phyloP scores from a whole-genome alignment of 2,797 vertebrate species.

The Mustela erminea region DNA sequence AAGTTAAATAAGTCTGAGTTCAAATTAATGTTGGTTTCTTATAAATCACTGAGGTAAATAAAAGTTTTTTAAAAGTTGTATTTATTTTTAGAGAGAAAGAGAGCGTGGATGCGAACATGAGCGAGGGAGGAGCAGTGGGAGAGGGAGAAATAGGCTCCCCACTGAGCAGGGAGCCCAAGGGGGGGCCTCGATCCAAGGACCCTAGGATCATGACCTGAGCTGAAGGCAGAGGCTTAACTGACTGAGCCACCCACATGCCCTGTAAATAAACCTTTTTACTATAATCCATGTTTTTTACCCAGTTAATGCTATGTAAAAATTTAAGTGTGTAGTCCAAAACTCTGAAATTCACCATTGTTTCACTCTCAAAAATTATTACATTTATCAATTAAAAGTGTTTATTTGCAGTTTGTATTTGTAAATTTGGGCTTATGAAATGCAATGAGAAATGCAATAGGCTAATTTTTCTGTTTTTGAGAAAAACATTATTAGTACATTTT shows the following conservation, averaged over 20 bases:
- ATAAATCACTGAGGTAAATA: not conserved
- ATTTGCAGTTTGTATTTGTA: not conserved
- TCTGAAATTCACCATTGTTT: not conserved
- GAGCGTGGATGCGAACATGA: too few relatives aligned
- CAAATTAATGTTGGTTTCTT: slow-evolving; percentile 10
- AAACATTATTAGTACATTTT: not conserved
- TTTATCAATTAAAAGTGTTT: slow-evolving; percentile 24
- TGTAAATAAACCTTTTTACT: not conserved
- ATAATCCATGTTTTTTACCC: not conserved
- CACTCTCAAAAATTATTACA: not conserved
- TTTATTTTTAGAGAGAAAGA: too few relatives aligned
- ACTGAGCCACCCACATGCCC: not conserved
- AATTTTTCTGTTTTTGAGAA: not conserved
- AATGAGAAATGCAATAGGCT: not conserved
- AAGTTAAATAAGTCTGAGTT: not conserved
- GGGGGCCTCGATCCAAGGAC: rapidly evolving
- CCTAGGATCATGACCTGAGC: not conserved
- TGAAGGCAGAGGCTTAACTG: not conserved
- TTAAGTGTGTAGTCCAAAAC: not conserved
- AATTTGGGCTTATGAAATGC: not conserved
- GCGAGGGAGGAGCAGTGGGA: too few relatives aligned
- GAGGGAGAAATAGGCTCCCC: too few relatives aligned
- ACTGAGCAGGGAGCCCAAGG: too few relatives aligned
- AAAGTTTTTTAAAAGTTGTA: not conserved
- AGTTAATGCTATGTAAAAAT: slow-evolving; percentile 22